Evolutionary conservation across 2,888 invertebrate genomes (phyloP), one percentile per base, ranked within the genome.

Genomic region (Pyrochroa serraticornis): DNA sequence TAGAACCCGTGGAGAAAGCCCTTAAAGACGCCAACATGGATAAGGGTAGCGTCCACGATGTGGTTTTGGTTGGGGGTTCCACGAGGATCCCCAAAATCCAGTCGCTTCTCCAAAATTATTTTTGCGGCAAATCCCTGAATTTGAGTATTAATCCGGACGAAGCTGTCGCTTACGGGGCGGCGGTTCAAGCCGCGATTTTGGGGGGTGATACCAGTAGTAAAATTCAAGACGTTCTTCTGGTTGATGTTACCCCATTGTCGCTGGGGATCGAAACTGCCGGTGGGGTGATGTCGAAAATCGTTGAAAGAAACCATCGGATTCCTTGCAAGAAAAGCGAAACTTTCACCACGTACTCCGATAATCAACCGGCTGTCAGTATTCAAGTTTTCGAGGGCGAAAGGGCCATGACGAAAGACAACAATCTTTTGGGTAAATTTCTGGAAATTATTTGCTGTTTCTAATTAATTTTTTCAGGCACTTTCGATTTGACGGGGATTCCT

Each of bases 351-450:
- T 92, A 89, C 74, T 80, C 89, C 0, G 92, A 93, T 80, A 92
- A 92, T 79, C 92, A 93, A 77, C 84, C 89, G 0, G 89, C 85
- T 0, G 90, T 91, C 39, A 86, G 85, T 14, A 86, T 91, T 58
- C 87, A 89, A 75, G 89, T 89, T 9, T 88, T 84, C 74, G 89
- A 83, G 79, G 82, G 82, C 0, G 82, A 82, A 67, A 67, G 84
- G 63, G 91, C 93, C 45, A 93, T 95, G 93, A 95, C 94, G 68
- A 93, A 91, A 76, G 94, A 95, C 77, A 95, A 95, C 83, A 92
- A 96, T 80, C 83, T 94, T 58, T 85, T 97, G 61, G 97, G 97
- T 58, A 95, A 95, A 79, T 97, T 97, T 80, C 10, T 14, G n/a
- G 6, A 85, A 0, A 85, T 88, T 73, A 86, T 84, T 1, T 92